Conservation (phyloP, 2,113 vertebrate genomes). For the Lontra canadensis region DNA sequence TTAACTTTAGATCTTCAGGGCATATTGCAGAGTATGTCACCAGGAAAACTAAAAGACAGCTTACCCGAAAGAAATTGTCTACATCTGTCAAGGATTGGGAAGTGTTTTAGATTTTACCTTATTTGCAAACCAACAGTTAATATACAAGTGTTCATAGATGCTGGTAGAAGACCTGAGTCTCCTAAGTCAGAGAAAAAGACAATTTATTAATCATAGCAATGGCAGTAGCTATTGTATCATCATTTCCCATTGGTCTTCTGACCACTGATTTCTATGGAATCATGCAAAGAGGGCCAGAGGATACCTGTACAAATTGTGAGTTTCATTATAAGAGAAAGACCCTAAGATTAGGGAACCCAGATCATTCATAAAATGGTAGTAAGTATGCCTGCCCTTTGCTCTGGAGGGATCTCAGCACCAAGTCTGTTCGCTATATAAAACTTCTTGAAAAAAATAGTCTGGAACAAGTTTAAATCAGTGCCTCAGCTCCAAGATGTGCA, state of each 20-base stretch:
- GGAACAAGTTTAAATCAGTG: not conserved
- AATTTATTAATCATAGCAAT: not conserved
- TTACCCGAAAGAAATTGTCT: not conserved
- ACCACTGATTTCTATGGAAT: not conserved
- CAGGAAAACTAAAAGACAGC: not conserved
- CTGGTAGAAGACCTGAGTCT: not conserved
- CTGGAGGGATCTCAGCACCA: not conserved
- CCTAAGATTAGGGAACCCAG: not conserved
- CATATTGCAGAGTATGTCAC: not conserved
- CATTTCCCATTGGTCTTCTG: not conserved
- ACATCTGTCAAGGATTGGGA: not conserved
- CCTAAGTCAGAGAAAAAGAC: not conserved
- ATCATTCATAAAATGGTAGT: not conserved
- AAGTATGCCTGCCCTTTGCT: not conserved
- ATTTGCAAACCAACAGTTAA: not conserved
- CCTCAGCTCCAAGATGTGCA: not conserved
- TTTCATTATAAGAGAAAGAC: not conserved
- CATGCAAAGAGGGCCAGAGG: not conserved
- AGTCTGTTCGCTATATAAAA: not conserved
- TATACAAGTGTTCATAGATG: not conserved
- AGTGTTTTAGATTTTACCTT: not conserved
- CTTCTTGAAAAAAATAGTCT: not conserved
- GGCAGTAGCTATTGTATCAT: not conserved
- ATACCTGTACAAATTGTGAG: not conserved
- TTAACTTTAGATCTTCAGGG: not conserved